Percentiles rank a stretch among this genome's conserved stretches.
These are phyloP conservation scores for Myocastor coypus DNA, from an alignment of 2,113 vertebrate genomes.

Conservation along the genomic window DNA sequence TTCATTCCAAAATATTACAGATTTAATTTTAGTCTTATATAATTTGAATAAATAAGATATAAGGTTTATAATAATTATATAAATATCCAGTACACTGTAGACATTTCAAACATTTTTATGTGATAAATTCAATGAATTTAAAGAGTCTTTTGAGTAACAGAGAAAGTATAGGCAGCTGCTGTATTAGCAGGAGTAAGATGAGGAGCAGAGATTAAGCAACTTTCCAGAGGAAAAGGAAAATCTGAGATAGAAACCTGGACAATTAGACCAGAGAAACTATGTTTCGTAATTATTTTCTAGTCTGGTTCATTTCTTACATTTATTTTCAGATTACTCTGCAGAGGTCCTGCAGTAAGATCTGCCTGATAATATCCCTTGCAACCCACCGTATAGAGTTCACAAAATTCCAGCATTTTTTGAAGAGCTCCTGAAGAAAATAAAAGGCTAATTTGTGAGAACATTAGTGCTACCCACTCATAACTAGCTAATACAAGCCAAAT, in stretches of 20 bases:
- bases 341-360: not conserved
- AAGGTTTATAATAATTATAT: not conserved
- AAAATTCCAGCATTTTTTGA: accelerated
- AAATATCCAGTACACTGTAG: not conserved
- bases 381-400: not conserved
- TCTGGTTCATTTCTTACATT: not conserved
- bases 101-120: not conserved
- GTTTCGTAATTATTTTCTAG: not conserved
- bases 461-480: not conserved
- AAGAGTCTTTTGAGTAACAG: not conserved
- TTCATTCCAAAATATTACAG: not conserved
- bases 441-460: not conserved
- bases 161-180: not conserved
- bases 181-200: not conserved
- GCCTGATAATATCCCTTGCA: not conserved
- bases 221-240: not conserved
- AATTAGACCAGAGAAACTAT: not conserved
- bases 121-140: not conserved
- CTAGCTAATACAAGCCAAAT: not conserved
- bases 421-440: not conserved
- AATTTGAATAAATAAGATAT: not conserved
- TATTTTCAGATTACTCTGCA: not conserved
- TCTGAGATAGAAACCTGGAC: not conserved
- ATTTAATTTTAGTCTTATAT: not conserved
- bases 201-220: not conserved